Base-by-base conservation (phyloP, 2,888 invertebrate genomes). In the Actias luna region DNA sequence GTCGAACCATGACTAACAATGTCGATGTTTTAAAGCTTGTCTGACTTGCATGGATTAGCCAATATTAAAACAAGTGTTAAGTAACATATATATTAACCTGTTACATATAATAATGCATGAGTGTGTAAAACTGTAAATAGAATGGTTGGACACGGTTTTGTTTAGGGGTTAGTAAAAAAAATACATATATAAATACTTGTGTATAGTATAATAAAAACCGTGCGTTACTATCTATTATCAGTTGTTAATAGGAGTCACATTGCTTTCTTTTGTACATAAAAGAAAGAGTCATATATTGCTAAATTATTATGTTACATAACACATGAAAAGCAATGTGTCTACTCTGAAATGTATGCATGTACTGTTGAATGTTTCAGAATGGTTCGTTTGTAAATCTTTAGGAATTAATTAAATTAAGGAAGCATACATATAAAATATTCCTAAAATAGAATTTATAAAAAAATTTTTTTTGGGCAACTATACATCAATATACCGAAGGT, bases 11-110 rank as follows among this genome's bases (percentile, higher is more conserved):
- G 22, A 57, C 39, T 57, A 58, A 57, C 39, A 42, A 22, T 61
- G 22, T 55, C 46, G 16, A 59, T 55, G 55, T 59, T 59, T 35
- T 59, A 39, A 27, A 55, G 59, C 63, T 63, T 63, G 18, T 78
- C 69, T 79, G 73, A 82, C 73, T 69, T 82, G 88, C 87, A 87
- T 86, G 87, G 73, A 76, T 74, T 80, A 77, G 75, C 69, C 73
- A 78, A 76, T 76, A 74, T 72, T 65, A 71, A 73, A 78, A 74
- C 55, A 3, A 16, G 29, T n/a, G 8, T 29, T 0, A 14, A 55
- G n/a, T 16, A 55, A 46, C 22, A 46, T 22, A n/a, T 46, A 10
- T 5, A 25, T 22, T 8, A 29, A 29, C 16, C 27, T 55, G 55
- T 55, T 55, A 27, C n/a, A 29, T 59, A 52, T 22, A 52, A 64